Base-by-base conservation (phyloP, 53 echinoderm and acorn worm species). In the Apostichopus leukothele region DNA sequence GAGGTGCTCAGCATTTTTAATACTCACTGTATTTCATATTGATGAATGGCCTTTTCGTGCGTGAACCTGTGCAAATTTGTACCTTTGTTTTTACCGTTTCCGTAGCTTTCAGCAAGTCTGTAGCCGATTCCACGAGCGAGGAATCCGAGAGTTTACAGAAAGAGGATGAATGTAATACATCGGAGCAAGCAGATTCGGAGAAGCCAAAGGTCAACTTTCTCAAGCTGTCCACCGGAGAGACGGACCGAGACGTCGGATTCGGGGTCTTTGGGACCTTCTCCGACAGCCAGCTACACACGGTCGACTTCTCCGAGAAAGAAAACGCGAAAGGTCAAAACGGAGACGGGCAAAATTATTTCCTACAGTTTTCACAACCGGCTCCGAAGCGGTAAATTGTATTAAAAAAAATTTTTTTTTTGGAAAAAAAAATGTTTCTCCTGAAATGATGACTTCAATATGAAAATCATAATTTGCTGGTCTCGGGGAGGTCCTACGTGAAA, bases 201-300 rank as follows among this genome's bases (percentile, higher is more conserved):
- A 92, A 92, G 87, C 85, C 86, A 73, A 89, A 86, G 75, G 86
- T 89, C 7, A 89, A 86, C 83, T 94, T 96, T 77, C 84, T 96
- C 51, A 93, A 93, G 78, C 91, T 96, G 9, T 92, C 91, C 50
- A 79, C 89, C 26, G 91, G 90, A 18, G 93, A 92, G 50, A 74
- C 92, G 0, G 89, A 84, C 52, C 86, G 96, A 67, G 94, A 96
- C 86, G 88, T 91, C 7, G 96, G 96, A 4, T 96, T 96, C 73
- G 96, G 96, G 5, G 93, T 92, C 52, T 96, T 95, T 86, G 96
- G 96, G 12, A 96, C 88, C 50, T 96, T 96, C 75, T 86, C 92
- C 25, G 90, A 93, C 76, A 60, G 89, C 6, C 92, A 92, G 19
- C 71, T 88, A 3, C 90, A 91, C 26, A 86, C 75, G 74, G 92